Evolutionary conservation across 1,140 invertebrate genomes (phyloP), one percentile per base, ranked within the genome.

Genomic region (Ips typographus): DNA sequence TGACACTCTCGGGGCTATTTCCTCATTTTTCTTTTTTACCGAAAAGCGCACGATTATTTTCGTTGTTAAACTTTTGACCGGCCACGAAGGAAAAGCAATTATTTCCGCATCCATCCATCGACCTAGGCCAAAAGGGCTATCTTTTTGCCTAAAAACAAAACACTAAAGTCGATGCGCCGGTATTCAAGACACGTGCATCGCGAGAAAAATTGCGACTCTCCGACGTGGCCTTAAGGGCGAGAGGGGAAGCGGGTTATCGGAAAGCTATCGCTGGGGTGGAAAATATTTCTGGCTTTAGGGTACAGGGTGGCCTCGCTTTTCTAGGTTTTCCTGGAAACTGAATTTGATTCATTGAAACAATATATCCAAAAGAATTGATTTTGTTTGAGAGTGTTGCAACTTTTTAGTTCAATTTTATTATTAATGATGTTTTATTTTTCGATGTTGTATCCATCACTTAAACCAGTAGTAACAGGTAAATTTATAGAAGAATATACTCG

Each of bases 1-100:
- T 72, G 72, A 75, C 74, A 75, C 74, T 75, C 74, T 70, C 71
- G 58, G 68, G 61, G 51, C 68, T 70, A 40, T 59, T 37, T 4
- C 4, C 36, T 40, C 40, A 40, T 59, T 59, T 53, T 53, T 53
- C 40, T 59, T 55, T 36, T n/a, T 47, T 47, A 4, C 44, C 44
- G n/a, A 47, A 47, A 47, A 47, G 44, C 44, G 44, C 22, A 22
- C 22, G 22, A 22, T 22, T 49, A 49, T 49, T 55, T 55, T 55
- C 1, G 5, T 55, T 8, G 52, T 55, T 36, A 38, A 55, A 36
- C n/a, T 55, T 22, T 22, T 22, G 22, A 22, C 22, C 22, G 22
- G 22, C 22, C 22, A 55, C n/a, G 37, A 37, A 7, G 37, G 37
- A 42, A 59, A 59, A 59, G 40, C 68, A 70, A 70, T 70, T 62